Evolutionary conservation across 2,797 vertebrate species (phyloP).

Genomic region (Carcharodon carcharias): DNA sequence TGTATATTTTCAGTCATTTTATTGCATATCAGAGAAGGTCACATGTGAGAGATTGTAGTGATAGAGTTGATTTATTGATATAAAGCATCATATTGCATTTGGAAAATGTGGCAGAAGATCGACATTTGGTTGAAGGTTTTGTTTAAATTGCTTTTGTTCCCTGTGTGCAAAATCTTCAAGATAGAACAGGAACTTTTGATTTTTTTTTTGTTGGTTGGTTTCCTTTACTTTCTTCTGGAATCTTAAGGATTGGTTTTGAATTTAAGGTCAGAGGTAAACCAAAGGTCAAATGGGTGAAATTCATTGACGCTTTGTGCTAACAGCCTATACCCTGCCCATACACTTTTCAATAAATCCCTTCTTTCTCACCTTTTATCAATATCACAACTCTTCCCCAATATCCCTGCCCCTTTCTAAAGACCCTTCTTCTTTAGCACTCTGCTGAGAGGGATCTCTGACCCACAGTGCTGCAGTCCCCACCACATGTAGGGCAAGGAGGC

Average conservation of each 20-base stretch:
- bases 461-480: no score
- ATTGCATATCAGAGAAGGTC: neutral
- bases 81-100: neutral
- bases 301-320: neutral
- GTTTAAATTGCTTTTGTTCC: neutral
- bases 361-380: neutral
- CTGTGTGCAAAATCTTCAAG: neutral
- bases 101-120: neutral
- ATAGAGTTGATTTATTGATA: constrained; percentile 18
- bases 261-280: neutral
- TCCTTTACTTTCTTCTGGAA: neutral
- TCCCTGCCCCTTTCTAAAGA: neutral
- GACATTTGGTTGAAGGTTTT: neutral
- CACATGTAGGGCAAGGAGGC: no score
- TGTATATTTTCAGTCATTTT: constrained; percentile 28
- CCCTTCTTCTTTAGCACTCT: no score
- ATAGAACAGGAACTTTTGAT: neutral
- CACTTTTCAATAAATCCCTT: neutral
- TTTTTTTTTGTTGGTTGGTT: neutral
- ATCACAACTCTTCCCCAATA: neutral
- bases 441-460: no score
- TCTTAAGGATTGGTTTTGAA: neutral
- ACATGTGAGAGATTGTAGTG: neutral
- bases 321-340: no score
- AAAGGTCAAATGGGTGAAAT: neutral